phyloP scores from a whole-genome alignment of 2,113 vertebrate species.

The Cryptomyrus ogoouensis region DNA sequence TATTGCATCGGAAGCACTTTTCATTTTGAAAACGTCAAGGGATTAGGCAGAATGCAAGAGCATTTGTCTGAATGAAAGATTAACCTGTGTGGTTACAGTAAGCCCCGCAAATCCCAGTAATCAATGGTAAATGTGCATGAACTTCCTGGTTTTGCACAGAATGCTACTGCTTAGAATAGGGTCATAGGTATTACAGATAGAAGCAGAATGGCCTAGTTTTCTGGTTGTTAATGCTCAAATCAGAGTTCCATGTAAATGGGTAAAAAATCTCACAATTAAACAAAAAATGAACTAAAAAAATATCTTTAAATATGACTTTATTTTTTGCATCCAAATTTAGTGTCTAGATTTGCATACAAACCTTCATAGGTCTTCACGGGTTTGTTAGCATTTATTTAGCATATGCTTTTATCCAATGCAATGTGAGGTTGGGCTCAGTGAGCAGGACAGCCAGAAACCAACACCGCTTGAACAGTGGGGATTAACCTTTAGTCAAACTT shows the following conservation, averaged over 20 bases:
- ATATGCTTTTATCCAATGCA: background rate
- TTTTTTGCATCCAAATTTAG: background rate
- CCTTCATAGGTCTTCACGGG: background rate
- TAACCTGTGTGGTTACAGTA: background rate
- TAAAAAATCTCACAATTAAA: background rate
- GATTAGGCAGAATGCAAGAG: slow-evolving; percentile 5
- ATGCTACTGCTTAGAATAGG: background rate
- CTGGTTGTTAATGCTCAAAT: background rate
- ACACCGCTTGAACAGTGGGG: background rate
- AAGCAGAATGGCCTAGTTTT: slow-evolving; percentile 1
- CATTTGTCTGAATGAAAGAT: slow-evolving; percentile 6
- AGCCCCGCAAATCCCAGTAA: background rate
- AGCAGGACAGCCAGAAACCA: background rate
- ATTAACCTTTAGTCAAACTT: background rate
- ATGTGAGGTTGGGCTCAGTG: background rate
- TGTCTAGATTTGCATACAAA: background rate
- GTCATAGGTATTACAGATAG: background rate
- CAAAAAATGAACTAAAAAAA: background rate
- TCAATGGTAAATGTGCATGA: background rate
- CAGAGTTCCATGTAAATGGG: background rate
- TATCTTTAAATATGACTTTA: background rate
- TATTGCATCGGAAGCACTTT: slow-evolving; percentile 7
- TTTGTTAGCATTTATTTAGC: background rate
- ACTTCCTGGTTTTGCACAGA: background rate
- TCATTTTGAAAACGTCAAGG: background rate